Conservation (phyloP, 2,113 vertebrate genomes). For the Castor canadensis region DNA sequence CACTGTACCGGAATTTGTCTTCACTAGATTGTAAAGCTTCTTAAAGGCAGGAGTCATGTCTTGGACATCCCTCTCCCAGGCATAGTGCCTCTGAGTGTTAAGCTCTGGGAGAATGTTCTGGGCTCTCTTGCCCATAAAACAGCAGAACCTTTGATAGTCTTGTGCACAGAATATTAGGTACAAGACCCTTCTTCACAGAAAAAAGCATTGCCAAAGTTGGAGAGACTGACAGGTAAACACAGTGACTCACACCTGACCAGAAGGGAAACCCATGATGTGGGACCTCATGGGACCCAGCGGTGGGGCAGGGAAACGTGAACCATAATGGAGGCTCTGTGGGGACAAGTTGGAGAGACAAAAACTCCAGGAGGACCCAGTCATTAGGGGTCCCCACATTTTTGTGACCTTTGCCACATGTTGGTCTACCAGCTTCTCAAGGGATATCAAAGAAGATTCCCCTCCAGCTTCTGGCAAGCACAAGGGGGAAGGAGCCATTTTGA, state of each 20-base stretch:
- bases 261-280: neutral
- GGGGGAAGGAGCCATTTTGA: no score
- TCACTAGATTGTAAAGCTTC: neutral
- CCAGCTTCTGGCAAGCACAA: neutral
- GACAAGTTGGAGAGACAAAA: neutral
- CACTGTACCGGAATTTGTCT: neutral
- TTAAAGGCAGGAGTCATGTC: neutral
- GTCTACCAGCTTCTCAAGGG: neutral
- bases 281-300: neutral
- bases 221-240: neutral
- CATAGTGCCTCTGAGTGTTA: neutral
- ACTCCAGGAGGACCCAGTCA: no score
- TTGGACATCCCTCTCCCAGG: neutral
- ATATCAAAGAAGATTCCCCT: neutral
- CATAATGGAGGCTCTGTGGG: neutral
- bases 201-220: neutral
- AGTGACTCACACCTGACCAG: neutral
- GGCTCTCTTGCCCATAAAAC: neutral
- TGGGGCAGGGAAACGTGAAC: neutral
- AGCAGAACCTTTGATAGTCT: neutral
- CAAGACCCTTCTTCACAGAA: neutral
- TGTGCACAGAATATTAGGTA: no score
- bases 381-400: neutral
- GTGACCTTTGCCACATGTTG: neutral
- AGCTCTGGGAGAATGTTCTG: neutral